Conservation (phyloP, 2,888 invertebrate species). For the Cancer borealis region DNA sequence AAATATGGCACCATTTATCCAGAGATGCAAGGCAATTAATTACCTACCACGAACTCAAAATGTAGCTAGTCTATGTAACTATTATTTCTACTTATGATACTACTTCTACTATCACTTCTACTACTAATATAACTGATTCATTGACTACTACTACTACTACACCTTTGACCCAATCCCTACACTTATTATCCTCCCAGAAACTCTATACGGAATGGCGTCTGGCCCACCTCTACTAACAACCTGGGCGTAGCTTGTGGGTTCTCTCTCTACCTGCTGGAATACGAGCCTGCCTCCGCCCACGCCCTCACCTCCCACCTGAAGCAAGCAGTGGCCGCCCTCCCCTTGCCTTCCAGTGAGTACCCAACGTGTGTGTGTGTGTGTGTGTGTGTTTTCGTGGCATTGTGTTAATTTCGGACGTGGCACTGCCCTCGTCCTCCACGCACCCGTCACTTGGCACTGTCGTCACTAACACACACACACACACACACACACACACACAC, state of each 20-base stretch:
- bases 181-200: constrained; percentile 79
- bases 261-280: constrained; percentile 79
- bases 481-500: constrained; percentile 1
- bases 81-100: no score
- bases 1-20: no score
- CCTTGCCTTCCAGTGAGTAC: constrained; percentile 73
- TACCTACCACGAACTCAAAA: no score
- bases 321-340: constrained; percentile 61
- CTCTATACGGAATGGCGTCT: constrained; percentile 81
- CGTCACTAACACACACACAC: background rate
- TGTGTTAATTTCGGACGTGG: background rate
- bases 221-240: constrained; percentile 81
- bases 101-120: no score
- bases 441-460: background rate
- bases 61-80: no score
- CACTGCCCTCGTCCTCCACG: background rate
- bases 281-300: constrained; percentile 70
- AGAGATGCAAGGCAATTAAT: no score
- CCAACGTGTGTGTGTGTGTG: background rate
- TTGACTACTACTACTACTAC: no score
- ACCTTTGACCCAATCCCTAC: no score
- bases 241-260: constrained; percentile 79
- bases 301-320: constrained; percentile 67
- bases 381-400: background rate
- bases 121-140: no score